Conservation (phyloP, 92 coral and sea anemone genomes). For the Bergia sp. region DNA sequence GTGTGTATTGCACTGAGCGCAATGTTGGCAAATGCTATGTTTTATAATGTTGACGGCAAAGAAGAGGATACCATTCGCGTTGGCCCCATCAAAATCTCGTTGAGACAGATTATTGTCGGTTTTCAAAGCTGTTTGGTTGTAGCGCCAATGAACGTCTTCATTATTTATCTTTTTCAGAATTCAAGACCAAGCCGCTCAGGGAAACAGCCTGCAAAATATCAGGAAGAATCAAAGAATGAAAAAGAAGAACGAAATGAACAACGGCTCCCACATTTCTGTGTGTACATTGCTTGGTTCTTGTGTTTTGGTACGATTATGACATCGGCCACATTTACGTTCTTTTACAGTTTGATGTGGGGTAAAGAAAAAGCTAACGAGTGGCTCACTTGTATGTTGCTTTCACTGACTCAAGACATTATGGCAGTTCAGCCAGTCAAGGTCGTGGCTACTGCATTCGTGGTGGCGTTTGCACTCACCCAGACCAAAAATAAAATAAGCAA, state of each 20-base stretch:
- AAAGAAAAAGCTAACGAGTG: conserved; percentile 66
- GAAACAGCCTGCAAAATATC: neutral
- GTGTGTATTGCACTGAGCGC: conserved; percentile 57
- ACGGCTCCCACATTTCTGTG: conserved; percentile 67
- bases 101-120: conserved; percentile 62
- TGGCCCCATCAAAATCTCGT: conserved; percentile 62
- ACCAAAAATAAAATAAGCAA: neutral
- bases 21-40: conserved; percentile 73
- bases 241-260: neutral
- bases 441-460: conserved; percentile 51
- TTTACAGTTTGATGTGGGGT: conserved; percentile 76
- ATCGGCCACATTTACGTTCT: conserved; percentile 67
- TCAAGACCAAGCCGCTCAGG: conserved; percentile 25
- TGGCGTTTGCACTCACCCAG: conserved; percentile 46
- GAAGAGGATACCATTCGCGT: conserved; percentile 45
- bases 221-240: neutral
- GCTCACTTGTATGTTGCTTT: conserved; percentile 65
- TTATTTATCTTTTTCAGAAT: conserved; percentile 61
- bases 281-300: conserved; percentile 69
- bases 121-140: conserved; percentile 65
- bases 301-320: conserved; percentile 50
- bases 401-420: conserved; percentile 59
- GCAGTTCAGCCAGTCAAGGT: conserved; percentile 67
- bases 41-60: conserved; percentile 58
- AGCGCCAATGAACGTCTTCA: conserved; percentile 63